Base-by-base conservation (phyloP, 1,140 invertebrate genomes). In the Zaprionus camerounensis region DNA sequence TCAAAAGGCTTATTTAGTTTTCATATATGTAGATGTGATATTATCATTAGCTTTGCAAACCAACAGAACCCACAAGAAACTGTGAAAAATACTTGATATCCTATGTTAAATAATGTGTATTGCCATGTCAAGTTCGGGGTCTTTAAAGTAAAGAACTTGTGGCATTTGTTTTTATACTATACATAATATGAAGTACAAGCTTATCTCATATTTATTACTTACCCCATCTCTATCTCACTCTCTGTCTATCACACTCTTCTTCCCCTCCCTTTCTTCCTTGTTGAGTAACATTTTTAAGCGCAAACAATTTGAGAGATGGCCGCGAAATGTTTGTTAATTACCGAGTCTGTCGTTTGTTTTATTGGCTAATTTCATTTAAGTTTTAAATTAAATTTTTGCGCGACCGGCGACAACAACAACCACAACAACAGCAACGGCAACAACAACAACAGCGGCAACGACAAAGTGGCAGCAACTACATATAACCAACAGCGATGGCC, bases 351-450 rank as follows among this genome's bases (percentile, higher is more conserved):
- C 69, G 63, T 75, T 74, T 78, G 69, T 77, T 81, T 84, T 85
- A 81, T 85, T 80, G 82, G 81, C 71, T 83, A 83, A 82, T 82
- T 78, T 81, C 74, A 81, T 74, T 78, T 68, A 84, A 85, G 82
- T 84, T 84, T 84, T 75, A 81, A 85, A 81, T 85, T 78, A 74
- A 85, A 74, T 84, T 81, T 64, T 65, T 46, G 56, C 69, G 44
- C n/a, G 46, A 20, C 26, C 46, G 41, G 59, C 26, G 56, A 17
- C n/a, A 64, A 12, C 17, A 22, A 15, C 20, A 64, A 49, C 13
- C 49, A 11, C 46, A 72, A 56, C 68, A 73, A 73, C 74, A 44
- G 1, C n/a, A 7, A 28, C 26, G 3, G 24, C 46, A 72, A 56
- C 68, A 73, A 73, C 46, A 72, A 56, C 68, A 73, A 73, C 69